These are phyloP conservation scores for Oconnorella tubifera DNA, from an alignment of 2,888 invertebrate genomes.

Conservation along the genomic window DNA sequence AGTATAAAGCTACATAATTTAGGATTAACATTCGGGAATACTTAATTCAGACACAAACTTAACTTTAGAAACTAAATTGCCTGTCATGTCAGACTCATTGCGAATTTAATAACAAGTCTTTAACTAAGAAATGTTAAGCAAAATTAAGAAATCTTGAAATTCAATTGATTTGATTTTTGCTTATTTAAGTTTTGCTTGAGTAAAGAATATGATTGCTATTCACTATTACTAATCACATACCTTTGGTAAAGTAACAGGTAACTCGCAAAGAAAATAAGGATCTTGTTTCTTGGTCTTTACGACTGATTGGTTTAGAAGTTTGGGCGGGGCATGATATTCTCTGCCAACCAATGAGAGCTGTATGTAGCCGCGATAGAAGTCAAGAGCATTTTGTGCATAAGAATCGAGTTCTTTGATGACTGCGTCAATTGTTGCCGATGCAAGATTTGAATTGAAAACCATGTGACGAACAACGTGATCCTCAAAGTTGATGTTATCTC, in stretches of 20 bases:
- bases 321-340: slow-evolving; percentile 10
- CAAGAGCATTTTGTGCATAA: slow-evolving; percentile 15
- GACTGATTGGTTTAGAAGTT: not conserved
- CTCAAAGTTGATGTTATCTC: slow-evolving; percentile 7
- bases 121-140: too few relatives aligned
- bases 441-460: slow-evolving; percentile 8
- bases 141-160: too few relatives aligned
- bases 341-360: slow-evolving; percentile 2
- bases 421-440: not conserved
- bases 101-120: too few relatives aligned
- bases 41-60: too few relatives aligned
- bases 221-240: too few relatives aligned
- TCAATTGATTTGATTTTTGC: too few relatives aligned
- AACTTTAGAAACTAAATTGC: too few relatives aligned
- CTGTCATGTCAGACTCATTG: too few relatives aligned
- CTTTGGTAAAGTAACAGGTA: slow-evolving; percentile 7
- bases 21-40: too few relatives aligned
- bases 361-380: slow-evolving; percentile 5
- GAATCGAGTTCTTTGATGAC: slow-evolving; percentile 1
- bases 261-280: slow-evolving; percentile 4
- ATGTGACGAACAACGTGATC: slow-evolving; percentile 4
- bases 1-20: too few relatives aligned
- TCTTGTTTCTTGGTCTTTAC: not conserved
- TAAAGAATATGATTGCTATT: too few relatives aligned
- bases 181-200: too few relatives aligned